Base-by-base conservation (phyloP, 2,113 vertebrate genomes). In the Anguilla japonica region DNA sequence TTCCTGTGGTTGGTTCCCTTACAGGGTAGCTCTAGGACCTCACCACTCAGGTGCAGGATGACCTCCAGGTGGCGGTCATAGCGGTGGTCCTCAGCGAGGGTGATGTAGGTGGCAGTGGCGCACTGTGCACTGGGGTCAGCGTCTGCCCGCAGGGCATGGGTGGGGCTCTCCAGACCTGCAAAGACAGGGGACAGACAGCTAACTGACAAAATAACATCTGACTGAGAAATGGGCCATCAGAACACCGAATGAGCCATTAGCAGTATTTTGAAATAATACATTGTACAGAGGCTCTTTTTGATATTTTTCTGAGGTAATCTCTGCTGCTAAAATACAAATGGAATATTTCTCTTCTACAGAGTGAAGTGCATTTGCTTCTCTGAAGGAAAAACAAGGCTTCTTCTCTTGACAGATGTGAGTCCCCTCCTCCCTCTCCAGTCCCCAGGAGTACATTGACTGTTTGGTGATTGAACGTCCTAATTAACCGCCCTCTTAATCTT, bases 41-140 rank as follows among this genome's bases (percentile, higher is more conserved):
- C 90, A 99, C 98, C 97, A 2, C 98, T 98, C 43, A 97, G 97
- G 87, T 99, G 94, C 89, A 99, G 94, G 87, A 99, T 96, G 90
- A 99, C 97, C 94, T 99, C 97, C 92, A 99, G 94, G 87, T 96
- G 93, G 80, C 97, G 92, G 93, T 99, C 97, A 0, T 96, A 99
- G 1, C 41, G 88, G 92, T 99, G 97, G 84, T 96, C 95, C 91
- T 99, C 97, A 0, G 98, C 98, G 91, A 99, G 92, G 0, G 97
- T 99, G 93, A 99, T 97, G 67, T 97, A 97, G 60, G 97, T 96
- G 41, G 97, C 96, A 79, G 96, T 94, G 43, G 98, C 98, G 87
- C 97, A 98, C 88, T 95, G 96, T 90, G 98, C 98, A 50, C 96
- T 95, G 34, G 98, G 98, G 82, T 97, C 97, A 0, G 97, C 98